Conservation (phyloP, 2,113 vertebrate genomes). For the Ibidorhyncha struthersii region DNA sequence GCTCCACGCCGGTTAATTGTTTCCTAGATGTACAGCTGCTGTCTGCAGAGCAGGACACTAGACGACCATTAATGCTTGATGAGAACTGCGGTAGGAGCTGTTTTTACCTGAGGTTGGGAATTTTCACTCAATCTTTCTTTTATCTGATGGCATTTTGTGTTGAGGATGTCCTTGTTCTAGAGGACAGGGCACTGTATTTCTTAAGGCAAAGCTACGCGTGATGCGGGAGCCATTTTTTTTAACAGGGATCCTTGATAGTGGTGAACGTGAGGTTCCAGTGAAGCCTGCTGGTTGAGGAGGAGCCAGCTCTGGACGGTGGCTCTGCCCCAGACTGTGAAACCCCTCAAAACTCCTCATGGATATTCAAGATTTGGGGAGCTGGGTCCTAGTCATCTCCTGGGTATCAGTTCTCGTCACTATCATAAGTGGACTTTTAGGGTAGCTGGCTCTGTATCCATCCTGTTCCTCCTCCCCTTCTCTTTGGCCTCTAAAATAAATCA, state of each 20-base stretch:
- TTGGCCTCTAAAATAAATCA: not conserved
- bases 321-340: not conserved
- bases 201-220: not conserved
- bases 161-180: not conserved
- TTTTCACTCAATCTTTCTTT: not conserved
- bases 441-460: not conserved
- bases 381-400: not conserved
- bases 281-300: not conserved
- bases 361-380: not conserved
- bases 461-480: not conserved
- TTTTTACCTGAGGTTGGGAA: not conserved
- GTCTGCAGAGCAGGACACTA: not conserved
- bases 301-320: not conserved
- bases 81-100: not conserved
- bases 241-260: not conserved
- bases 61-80: not conserved
- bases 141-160: not conserved
- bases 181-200: not conserved
- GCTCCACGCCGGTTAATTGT: not conserved
- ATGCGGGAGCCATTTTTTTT: not conserved
- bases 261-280: not conserved
- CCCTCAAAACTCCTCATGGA: not conserved
- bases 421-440: not conserved
- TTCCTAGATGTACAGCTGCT: not conserved
- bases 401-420: accelerated